phyloP scores from a whole-genome alignment of 2,888 invertebrate genomes.

The Eilema caniola region DNA sequence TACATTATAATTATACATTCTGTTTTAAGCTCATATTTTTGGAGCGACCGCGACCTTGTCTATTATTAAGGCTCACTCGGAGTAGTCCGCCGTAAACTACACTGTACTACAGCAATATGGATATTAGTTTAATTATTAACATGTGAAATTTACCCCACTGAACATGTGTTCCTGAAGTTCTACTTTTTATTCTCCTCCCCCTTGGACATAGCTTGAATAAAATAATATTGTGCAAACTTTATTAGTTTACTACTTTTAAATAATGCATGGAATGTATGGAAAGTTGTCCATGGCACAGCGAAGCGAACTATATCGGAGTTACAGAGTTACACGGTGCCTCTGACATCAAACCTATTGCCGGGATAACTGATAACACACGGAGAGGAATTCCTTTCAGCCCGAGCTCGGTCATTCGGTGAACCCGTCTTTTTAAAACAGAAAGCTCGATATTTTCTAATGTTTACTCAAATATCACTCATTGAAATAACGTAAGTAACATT shows the following conservation, averaged over 20 bases:
- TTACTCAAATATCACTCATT: no score
- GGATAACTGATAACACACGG: background rate
- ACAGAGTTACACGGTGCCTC: background rate
- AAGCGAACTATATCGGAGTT: no score
- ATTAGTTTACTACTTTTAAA: background rate
- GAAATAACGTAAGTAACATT: no score
- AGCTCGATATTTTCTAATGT: no score
- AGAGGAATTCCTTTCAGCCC: background rate
- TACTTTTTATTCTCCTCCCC: background rate
- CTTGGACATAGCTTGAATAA: background rate
- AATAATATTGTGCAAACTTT: background rate
- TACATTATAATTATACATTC: constrained; percentile 5
- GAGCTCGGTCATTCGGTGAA: background rate
- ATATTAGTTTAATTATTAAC: background rate
- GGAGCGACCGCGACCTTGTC: constrained; percentile 1
- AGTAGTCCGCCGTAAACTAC: constrained; percentile 5
- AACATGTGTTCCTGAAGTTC: background rate
- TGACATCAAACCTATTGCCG: background rate
- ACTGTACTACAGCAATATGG: background rate
- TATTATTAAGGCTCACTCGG: constrained; percentile 6
- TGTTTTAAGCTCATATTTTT: background rate
- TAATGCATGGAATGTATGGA: no score
- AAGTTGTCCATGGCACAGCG: no score
- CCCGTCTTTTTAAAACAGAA: no score
- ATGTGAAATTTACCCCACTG: background rate